Conservation (phyloP, 2,113 vertebrate genomes). For the Orycteropus afer region DNA sequence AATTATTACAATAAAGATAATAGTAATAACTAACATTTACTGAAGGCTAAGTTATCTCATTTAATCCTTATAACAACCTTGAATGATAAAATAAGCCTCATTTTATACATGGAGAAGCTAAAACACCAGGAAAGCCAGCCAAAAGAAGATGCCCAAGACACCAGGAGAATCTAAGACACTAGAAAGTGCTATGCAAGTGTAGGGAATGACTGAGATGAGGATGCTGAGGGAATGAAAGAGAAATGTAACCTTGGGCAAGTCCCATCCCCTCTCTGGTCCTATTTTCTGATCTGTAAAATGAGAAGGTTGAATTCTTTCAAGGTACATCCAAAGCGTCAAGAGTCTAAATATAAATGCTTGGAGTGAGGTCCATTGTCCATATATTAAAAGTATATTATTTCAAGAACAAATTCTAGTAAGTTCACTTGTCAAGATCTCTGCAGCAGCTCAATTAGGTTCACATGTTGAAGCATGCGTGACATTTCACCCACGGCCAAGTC, state of each 20-base stretch:
- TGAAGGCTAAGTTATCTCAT: not conserved
- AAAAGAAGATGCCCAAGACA: not conserved
- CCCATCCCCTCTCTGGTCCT: not conserved
- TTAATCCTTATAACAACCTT: conserved; percentile 5
- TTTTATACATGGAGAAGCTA: not conserved
- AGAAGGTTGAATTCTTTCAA: conserved; percentile 28
- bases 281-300: conserved; percentile 42
- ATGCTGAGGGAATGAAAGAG: not conserved
- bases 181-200: not conserved
- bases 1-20: conserved; percentile 1
- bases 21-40: not conserved
- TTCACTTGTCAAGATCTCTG: not conserved
- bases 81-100: not conserved
- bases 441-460: not conserved
- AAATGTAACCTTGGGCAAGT: conserved; percentile 1
- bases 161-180: not conserved
- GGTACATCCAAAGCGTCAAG: not conserved
- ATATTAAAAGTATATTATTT: conserved; percentile 51
- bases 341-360: conserved; percentile 31
- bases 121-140: not conserved
- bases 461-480: conserved; percentile 51
- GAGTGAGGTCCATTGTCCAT: not conserved
- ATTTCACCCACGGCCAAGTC: conserved; percentile 57
- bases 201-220: not conserved
- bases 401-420: conserved; percentile 40